Evolutionary conservation across 2,797 vertebrate species (phyloP), one percentile per base, ranked within the genome.

Genomic region (Botia kubotai): DNA sequence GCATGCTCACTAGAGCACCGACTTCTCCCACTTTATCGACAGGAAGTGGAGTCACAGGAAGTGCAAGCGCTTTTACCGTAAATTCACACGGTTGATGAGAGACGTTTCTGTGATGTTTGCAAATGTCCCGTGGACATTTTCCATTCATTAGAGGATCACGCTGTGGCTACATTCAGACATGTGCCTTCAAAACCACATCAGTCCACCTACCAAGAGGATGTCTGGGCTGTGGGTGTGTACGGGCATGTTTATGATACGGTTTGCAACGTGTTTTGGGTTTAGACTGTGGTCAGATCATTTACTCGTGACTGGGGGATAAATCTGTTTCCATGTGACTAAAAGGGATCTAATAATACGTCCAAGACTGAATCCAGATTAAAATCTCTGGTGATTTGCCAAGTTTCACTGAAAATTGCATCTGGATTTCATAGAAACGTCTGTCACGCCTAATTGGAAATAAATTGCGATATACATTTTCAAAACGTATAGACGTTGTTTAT

Each of bases 161-260:
- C 52, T 75, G 70, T 72, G n/a, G 70, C 75, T 88, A 80, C 86
- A 86, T 86, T 88, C 87, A 83, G 77, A 82, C 79, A 82, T 87
- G 62, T 85, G 83, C 86, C 83, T 84, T 78, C 66, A 33, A 8
- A 70, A 55, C 89, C 89, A 86, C 89, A 88, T 89, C 85, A 83
- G 72, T 87, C 72, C 75, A 29, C 19, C 12, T 21, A 60, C 29
- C 21, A 70, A 85, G 75, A 60, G 60, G 73, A 60, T 53, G 79
- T 81, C 79, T 81, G 75, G 65, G 36, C 36, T 68, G 77, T 63
- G 72, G 58, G 77, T 75, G 65, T 84, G 74, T 66, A 60, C 16
- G 36, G 14, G 50, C 57, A 8, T 70, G 16, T 39, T 75, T 78
- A 68, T 87, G n/a, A 80, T 80, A 80, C 84, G 83, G 83, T 79